Percentiles rank a stretch among this genome's conserved stretches.
Evolutionary conservation across 1,140 invertebrate genomes (phyloP).

Genomic region (Halotydeus destructor): DNA sequence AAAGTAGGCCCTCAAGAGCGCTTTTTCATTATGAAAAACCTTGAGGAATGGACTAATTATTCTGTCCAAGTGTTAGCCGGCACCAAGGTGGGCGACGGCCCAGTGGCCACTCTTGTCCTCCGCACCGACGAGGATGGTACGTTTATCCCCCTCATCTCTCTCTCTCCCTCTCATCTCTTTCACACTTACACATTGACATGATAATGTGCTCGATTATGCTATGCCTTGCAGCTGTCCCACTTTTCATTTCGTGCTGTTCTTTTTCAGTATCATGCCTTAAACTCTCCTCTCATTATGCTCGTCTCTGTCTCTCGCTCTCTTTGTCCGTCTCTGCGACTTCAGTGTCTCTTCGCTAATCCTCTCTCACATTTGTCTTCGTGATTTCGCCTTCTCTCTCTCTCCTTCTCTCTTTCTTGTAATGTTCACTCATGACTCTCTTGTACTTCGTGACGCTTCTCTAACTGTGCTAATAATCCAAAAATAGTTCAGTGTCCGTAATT

Average conservation of each 20-base stretch:
- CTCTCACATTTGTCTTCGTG: not conserved
- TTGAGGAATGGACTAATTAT: conserved; percentile 85
- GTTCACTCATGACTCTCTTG: not conserved
- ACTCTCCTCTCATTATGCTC: not conserved
- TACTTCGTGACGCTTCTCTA: not conserved
- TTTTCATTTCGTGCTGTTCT: not conserved
- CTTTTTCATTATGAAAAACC: conserved; percentile 56
- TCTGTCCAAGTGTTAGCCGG: conserved; percentile 81
- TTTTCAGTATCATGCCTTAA: not conserved
- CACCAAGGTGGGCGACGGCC: conserved; percentile 77
- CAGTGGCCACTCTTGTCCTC: conserved; percentile 54
- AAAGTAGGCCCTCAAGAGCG: conserved; percentile 41
- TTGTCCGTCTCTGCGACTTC: conserved; percentile 1
- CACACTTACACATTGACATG: conserved; percentile 1
- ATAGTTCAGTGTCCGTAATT: no score
- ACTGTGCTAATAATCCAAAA: no score
- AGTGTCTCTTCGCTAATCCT: not conserved
- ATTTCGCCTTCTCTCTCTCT: not conserved
- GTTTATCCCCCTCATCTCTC: no score
- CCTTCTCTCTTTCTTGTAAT: not conserved
- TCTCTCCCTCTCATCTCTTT: no score
- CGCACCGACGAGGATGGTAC: conserved; percentile 96
- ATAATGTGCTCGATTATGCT: not conserved
- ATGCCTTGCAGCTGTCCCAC: conserved; percentile 10
- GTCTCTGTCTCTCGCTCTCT: conserved; percentile 8